A percentile compares a stretch with the other conserved stretches of the same genome.
phyloP scores from a whole-genome alignment of 2,113 vertebrate species.

The Tretioscincus oriximinensis region DNA sequence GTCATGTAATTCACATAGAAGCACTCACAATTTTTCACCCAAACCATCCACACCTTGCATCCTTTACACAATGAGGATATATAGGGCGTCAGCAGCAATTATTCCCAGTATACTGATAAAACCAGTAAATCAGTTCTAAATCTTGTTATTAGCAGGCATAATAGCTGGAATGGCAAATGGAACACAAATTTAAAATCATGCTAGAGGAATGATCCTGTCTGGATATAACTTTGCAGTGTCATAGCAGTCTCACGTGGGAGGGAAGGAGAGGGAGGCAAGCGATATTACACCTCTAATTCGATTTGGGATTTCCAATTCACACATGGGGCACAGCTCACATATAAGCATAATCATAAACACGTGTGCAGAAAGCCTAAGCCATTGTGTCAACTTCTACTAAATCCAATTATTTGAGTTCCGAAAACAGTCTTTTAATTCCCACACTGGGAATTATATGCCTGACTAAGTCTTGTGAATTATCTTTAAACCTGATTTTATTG shows the following conservation, averaged over 20 bases:
- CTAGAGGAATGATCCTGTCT: too few relatives aligned
- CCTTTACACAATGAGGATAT: too few relatives aligned
- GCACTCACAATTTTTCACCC: too few relatives aligned
- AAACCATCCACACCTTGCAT: too few relatives aligned
- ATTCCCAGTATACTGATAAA: too few relatives aligned
- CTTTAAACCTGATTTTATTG: constrained; percentile 49
- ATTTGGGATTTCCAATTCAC: background rate
- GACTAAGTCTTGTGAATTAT: constrained; percentile 47
- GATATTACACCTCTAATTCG: background rate
- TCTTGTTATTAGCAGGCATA: too few relatives aligned
- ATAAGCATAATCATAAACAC: background rate
- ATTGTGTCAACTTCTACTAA: background rate
- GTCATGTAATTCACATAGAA: too few relatives aligned
- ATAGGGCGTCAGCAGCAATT: too few relatives aligned
- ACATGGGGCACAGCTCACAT: too few relatives aligned
- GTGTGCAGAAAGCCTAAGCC: background rate
- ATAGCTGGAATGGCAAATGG: too few relatives aligned
- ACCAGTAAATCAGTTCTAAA: too few relatives aligned
- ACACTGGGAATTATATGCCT: constrained; percentile 27
- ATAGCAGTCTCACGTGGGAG: background rate
- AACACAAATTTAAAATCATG: too few relatives aligned
- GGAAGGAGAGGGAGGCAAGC: background rate
- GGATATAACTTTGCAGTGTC: background rate
- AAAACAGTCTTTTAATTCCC: constrained; percentile 30
- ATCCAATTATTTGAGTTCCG: constrained; percentile 27